Evolutionary conservation across 1,140 invertebrate genomes (phyloP).

Genomic region (Andricus grossulariae): DNA sequence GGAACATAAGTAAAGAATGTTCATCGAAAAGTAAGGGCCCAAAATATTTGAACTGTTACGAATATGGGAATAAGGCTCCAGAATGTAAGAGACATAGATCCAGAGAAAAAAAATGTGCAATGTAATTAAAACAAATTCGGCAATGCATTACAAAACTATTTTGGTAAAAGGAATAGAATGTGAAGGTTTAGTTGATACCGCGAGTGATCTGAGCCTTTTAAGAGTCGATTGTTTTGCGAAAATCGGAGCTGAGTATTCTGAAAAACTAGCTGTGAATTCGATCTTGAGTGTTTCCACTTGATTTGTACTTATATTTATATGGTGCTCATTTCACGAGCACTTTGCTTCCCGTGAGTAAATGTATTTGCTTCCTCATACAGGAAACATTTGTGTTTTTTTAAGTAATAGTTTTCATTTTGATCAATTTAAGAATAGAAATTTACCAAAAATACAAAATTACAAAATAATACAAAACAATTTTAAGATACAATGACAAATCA

Average conservation of each 20-base stretch:
- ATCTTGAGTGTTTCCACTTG: too few species aligned
- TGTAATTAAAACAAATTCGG: neutral
- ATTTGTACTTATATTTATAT: too few species aligned
- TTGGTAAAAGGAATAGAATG: conserved; percentile 32
- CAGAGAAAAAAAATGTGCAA: neutral
- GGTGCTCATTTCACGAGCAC: too few species aligned
- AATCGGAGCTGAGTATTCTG: conserved; percentile 34
- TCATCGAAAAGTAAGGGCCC: conserved; percentile 27
- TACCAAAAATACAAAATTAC: too few species aligned
- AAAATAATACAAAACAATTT: too few species aligned
- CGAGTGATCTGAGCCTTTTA: conserved; percentile 39
- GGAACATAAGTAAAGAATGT: conserved; percentile 32
- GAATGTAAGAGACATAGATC: neutral
- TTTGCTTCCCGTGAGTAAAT: too few species aligned
- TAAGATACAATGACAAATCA: too few species aligned
- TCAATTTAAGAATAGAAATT: too few species aligned
- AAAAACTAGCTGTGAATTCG: too few species aligned
- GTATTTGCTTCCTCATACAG: too few species aligned
- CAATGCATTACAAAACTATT: conserved; percentile 25
- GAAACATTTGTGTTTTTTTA: too few species aligned
- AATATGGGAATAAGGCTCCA: conserved; percentile 37
- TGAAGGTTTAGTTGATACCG: conserved; percentile 41
- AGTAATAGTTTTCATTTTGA: too few species aligned
- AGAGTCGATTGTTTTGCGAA: conserved; percentile 33
- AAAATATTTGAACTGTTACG: conserved; percentile 43